Percentiles rank a stretch among this genome's conserved stretches.
Conservation (phyloP, 2,113 vertebrate genomes). For the Scytalopus superciliaris region DNA sequence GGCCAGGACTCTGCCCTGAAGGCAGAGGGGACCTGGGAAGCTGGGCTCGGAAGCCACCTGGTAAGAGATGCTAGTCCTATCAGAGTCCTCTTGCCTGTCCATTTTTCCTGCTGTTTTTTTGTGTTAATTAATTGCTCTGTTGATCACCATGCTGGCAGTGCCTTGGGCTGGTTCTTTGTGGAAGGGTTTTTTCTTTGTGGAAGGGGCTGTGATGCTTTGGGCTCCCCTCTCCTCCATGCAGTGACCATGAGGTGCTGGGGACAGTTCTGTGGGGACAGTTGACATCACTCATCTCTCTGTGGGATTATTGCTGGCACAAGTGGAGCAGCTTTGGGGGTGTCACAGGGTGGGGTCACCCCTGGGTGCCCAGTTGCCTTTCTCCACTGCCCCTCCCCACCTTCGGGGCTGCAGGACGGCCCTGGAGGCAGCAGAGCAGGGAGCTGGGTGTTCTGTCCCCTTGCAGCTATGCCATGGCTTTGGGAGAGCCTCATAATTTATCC, state of each 20-base stretch:
- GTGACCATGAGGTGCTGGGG: fast-evolving
- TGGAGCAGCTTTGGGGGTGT: neutral
- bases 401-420: neutral
- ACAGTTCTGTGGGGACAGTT: fast-evolving
- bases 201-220: fast-evolving
- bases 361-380: fast-evolving
- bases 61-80: neutral
- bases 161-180: neutral
- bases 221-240: neutral
- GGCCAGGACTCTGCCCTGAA: neutral
- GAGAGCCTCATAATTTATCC: fast-evolving
- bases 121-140: neutral
- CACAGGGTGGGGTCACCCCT: neutral
- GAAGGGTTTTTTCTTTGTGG: too few relatives aligned
- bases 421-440: neutral
- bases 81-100: neutral
- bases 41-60: fast-evolving
- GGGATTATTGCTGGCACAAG: neutral
- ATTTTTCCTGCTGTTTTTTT: fast-evolving
- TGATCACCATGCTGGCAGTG: neutral
- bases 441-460: fast-evolving
- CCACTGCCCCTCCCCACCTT: fast-evolving
- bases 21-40: neutral
- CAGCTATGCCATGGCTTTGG: neutral
- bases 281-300: fast-evolving